Evolutionary conservation across 2,888 invertebrate genomes (phyloP), one percentile per base, ranked within the genome.

Genomic region (Bombyx huttoni): DNA sequence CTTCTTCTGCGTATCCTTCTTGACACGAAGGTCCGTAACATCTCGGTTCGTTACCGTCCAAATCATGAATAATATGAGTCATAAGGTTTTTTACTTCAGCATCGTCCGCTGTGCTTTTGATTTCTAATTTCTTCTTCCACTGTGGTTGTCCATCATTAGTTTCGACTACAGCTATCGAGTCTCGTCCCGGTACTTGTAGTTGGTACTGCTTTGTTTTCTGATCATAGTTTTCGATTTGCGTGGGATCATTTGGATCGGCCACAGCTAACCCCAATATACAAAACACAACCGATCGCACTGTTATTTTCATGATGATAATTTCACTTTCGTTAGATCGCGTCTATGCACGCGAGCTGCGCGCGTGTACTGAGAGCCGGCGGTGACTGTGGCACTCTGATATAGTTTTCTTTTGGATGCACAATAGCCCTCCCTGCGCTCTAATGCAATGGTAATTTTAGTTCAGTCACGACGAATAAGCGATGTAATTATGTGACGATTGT

Each of bases 101-200:
- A 51, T 82, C 70, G 35, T 80, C 76, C 53, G 70, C 74, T 48
- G 70, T 63, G 7, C 66, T 60, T 8, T 68, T 69, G 0, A 58
- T 49, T 34, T 72, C 65, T 9, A 64, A 53, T 8, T 70, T 61
- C 49, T 75, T 71, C 53, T 73, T 70, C 71, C 75, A 76, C 52
- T 72, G 64, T 14, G 61, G 58, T 7, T 61, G 56, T 10, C 60
- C 58, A 51, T 73, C 65, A 48, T 74, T 78, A 34, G 87, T 88
- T 73, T 91, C 91, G 54, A 91, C 80, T 34, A 91, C 90, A 1
- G 90, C 88, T 14, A 91, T 90, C 0, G 91, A 89, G 13, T 85
- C 75, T 34, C 89, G 89, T 55, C 90, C 90, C 1, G 90, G 91
- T 48, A 91, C 89, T 53, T 90, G 83, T 47, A 91, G 61, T 64